These are phyloP conservation scores for Formica selysi DNA, from an alignment of 1,140 invertebrate genomes.

Conservation along the genomic window DNA sequence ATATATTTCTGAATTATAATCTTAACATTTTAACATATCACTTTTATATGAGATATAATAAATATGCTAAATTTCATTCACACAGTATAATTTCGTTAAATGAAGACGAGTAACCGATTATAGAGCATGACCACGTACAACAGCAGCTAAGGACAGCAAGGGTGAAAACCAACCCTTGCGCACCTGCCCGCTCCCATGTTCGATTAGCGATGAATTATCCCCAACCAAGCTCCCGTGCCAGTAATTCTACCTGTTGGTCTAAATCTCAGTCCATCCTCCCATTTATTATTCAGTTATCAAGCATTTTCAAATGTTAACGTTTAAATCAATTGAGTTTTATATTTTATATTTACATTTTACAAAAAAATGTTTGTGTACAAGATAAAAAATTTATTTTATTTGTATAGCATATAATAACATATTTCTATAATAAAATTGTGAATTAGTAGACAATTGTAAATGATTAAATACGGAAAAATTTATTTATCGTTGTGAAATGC, in stretches of 20 bases:
- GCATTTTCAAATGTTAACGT: slow-evolving; percentile 42
- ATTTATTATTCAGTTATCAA: slow-evolving; percentile 56
- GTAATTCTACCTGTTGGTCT: slow-evolving; percentile 79
- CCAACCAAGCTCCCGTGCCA: slow-evolving; percentile 64
- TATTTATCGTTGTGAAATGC: not conserved
- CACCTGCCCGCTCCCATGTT: slow-evolving; percentile 80
- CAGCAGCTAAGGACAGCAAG: slow-evolving; percentile 70
- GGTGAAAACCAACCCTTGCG: slow-evolving; percentile 75
- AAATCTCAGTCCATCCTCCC: slow-evolving; percentile 59
- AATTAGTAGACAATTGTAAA: slow-evolving; percentile 14
- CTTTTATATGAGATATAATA: slow-evolving; percentile 14
- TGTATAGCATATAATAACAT: not conserved
- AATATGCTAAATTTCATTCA: slow-evolving; percentile 62
- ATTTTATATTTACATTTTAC: not conserved
- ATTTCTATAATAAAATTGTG: not conserved
- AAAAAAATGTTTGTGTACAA: not conserved
- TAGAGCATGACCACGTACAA: slow-evolving; percentile 73
- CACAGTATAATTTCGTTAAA: slow-evolving; percentile 56
- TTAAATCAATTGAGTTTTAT: slow-evolving; percentile 41
- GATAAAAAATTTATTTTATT: slow-evolving; percentile 33
- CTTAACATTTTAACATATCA: not conserved
- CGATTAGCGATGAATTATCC: slow-evolving; percentile 82
- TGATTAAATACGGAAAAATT: slow-evolving; percentile 1
- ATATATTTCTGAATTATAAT: slow-evolving; percentile 2
- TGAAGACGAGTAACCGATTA: slow-evolving; percentile 74